Evolutionary conservation across 2,888 invertebrate species (phyloP).

Genomic region (Steinernema hermaphroditum): DNA sequence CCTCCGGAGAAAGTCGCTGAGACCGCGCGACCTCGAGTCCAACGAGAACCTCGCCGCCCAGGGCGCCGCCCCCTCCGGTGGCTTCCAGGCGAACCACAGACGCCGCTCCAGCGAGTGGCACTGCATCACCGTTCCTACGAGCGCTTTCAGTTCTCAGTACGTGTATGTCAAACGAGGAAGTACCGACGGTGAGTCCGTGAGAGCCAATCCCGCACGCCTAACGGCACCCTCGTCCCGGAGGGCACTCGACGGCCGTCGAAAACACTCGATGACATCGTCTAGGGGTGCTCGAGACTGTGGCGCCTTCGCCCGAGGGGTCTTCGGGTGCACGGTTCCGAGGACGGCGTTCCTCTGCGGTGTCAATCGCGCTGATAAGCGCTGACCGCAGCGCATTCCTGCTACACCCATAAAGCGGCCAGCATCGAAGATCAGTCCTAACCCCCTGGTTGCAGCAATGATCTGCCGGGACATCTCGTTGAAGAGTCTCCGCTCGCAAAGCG

Average conservation of each 20-base stretch:
- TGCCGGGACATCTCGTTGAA: slow-evolving; percentile 58
- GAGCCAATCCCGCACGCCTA: not conserved
- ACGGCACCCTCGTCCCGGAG: not conserved
- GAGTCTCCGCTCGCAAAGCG: slow-evolving; percentile 54
- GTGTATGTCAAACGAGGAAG: slow-evolving; percentile 65
- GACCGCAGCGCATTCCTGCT: not conserved
- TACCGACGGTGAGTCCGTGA: slow-evolving; percentile 48
- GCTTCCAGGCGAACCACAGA: slow-evolving; percentile 35
- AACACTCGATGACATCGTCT: too few relatives aligned
- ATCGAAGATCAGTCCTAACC: not conserved
- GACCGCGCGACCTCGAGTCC: slow-evolving; percentile 10
- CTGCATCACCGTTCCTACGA: slow-evolving; percentile 60
- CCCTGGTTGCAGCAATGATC: slow-evolving; percentile 44
- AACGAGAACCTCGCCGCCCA: not conserved
- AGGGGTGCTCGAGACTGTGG: too few relatives aligned
- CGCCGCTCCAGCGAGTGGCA: slow-evolving; percentile 64
- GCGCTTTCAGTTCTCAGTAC: slow-evolving; percentile 57
- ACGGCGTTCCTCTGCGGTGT: not conserved
- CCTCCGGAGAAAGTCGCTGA: slow-evolving; percentile 32
- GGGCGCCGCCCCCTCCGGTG: not conserved
- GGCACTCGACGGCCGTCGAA: too few relatives aligned
- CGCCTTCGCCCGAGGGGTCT: too few relatives aligned
- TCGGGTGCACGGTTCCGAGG: not conserved
- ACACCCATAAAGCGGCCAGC: not conserved
- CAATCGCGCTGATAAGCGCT: slow-evolving; percentile 11